These are phyloP conservation scores for Pycnomerus fuliginosus DNA, from an alignment of 2,888 invertebrate species.

Conservation along the genomic window DNA sequence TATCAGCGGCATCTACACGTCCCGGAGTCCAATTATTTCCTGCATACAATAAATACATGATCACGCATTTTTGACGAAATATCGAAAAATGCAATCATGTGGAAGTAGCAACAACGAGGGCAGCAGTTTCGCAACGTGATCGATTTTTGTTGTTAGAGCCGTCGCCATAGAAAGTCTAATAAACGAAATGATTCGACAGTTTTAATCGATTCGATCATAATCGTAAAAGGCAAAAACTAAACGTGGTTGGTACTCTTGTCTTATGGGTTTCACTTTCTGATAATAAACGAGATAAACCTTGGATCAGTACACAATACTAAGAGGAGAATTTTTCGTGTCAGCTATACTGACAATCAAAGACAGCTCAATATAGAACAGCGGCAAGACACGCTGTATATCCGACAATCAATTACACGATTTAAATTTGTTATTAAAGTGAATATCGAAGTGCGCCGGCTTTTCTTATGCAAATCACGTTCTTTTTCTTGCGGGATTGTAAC, in stretches of 20 bases:
- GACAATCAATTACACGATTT: conserved; percentile 14
- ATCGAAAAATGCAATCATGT: too few relatives aligned
- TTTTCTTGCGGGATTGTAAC: too few relatives aligned
- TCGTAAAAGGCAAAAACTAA: conserved; percentile 20
- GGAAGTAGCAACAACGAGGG: too few relatives aligned
- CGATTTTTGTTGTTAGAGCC: conserved; percentile 17
- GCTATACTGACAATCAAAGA: conserved; percentile 10
- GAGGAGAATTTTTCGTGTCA: conserved; percentile 16
- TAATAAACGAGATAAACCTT: conserved; percentile 22
- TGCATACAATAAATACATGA: too few relatives aligned
- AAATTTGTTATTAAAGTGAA: conserved; percentile 9
- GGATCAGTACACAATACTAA: conserved; percentile 13
- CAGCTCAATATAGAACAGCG: conserved; percentile 16
- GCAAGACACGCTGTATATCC: background rate
- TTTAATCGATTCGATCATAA: conserved; percentile 21
- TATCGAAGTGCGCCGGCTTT: conserved; percentile 6
- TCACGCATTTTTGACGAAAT: too few relatives aligned
- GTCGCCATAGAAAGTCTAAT: conserved; percentile 21
- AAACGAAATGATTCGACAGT: conserved; percentile 21
- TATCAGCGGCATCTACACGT: too few relatives aligned
- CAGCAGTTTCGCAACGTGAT: conserved; percentile 16
- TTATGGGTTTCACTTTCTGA: conserved; percentile 25
- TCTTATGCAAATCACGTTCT: too few relatives aligned
- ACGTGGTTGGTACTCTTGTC: conserved; percentile 20
- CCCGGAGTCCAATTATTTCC: too few relatives aligned